These are phyloP conservation scores for Resseliella maxima DNA, from an alignment of 2,888 invertebrate species.

Conservation along the genomic window DNA sequence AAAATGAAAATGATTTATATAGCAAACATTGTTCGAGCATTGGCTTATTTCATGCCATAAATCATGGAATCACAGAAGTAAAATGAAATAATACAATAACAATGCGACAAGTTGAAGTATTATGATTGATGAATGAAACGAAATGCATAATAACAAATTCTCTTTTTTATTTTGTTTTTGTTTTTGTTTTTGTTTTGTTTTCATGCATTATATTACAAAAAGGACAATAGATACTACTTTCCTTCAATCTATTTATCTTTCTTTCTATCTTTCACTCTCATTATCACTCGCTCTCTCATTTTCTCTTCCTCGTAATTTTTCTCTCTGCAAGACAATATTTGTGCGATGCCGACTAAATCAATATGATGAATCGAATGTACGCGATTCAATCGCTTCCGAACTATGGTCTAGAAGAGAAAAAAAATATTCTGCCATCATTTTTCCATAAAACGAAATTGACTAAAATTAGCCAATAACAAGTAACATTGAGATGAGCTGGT, in stretches of 20 bases:
- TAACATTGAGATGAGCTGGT: background rate
- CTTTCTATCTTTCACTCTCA: no score
- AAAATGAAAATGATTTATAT: background rate
- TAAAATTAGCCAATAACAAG: conserved; percentile 2
- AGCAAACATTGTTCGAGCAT: background rate
- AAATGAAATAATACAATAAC: background rate
- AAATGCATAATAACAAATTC: background rate
- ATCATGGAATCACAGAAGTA: background rate
- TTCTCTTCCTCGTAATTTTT: no score
- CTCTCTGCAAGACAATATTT: no score
- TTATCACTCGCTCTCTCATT: no score
- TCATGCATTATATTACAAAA: background rate
- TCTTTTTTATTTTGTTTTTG: no score
- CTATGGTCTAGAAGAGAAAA: no score
- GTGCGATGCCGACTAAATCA: no score
- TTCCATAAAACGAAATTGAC: background rate
- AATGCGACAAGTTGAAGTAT: background rate
- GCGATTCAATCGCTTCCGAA: no score
- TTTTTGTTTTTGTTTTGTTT: no score
- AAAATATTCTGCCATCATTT: no score
- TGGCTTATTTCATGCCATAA: background rate
- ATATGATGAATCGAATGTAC: no score
- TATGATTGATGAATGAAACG: background rate
- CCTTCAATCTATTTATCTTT: no score
- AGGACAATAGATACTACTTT: background rate